Evolutionary conservation across 2,888 invertebrate genomes (phyloP).

Genomic region (Lathronympha strigana): DNA sequence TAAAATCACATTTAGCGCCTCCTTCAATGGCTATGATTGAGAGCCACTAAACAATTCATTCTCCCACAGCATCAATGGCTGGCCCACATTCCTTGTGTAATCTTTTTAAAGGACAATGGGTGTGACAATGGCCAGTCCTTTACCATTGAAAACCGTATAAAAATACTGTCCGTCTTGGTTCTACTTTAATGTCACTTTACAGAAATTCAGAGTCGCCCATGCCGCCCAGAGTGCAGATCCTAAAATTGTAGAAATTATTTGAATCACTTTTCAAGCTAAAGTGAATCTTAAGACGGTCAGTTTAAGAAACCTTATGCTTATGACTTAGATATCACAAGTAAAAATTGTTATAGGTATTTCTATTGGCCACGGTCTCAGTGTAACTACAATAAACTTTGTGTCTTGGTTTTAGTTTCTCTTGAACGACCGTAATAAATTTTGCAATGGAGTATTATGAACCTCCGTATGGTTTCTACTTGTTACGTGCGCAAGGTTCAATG

Average conservation of each 20-base stretch:
- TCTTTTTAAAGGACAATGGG: slow-evolving; percentile 75
- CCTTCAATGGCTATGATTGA: slow-evolving; percentile 80
- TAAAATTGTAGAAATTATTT: slow-evolving; percentile 43
- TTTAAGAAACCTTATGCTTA: slow-evolving; percentile 40
- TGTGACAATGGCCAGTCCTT: slow-evolving; percentile 69
- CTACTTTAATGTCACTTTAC: slow-evolving; percentile 79
- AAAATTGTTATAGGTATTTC: slow-evolving; percentile 65
- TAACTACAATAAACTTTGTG: slow-evolving; percentile 61
- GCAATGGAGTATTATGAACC: slow-evolving; percentile 55
- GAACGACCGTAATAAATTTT: slow-evolving; percentile 75
- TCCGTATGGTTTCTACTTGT: slow-evolving; percentile 60
- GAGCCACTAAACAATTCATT: slow-evolving; percentile 78
- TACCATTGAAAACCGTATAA: slow-evolving; percentile 68
- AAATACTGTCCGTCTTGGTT: slow-evolving; percentile 65
- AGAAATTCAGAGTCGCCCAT: slow-evolving; percentile 67
- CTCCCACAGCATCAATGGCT: slow-evolving; percentile 72
- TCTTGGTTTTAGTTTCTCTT: slow-evolving; percentile 60
- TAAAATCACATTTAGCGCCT: slow-evolving; percentile 81
- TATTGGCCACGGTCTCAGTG: slow-evolving; percentile 69
- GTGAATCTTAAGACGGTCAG: slow-evolving; percentile 37
- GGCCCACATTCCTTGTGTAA: slow-evolving; percentile 77
- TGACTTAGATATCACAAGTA: slow-evolving; percentile 17
- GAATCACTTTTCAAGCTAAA: slow-evolving; percentile 29
- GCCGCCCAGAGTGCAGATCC: slow-evolving; percentile 70
- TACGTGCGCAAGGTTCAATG: slow-evolving; percentile 51